Percentiles rank a stretch among this genome's conserved stretches.
Evolutionary conservation across 2,888 invertebrate genomes (phyloP).

Genomic region (Tryphoninae sp.): DNA sequence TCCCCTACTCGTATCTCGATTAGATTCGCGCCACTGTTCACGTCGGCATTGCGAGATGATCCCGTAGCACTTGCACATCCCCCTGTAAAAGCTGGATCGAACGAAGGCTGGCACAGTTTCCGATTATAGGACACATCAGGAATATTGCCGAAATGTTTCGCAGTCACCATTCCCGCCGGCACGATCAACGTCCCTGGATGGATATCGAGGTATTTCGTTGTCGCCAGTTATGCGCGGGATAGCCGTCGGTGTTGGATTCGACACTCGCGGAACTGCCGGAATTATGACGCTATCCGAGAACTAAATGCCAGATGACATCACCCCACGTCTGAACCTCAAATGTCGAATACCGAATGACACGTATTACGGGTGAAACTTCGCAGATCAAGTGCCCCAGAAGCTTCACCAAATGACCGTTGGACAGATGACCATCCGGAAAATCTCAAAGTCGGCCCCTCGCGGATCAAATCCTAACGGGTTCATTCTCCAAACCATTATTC

Average conservation of each 20-base stretch:
- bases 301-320: not conserved
- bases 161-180: not conserved
- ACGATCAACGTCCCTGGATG: not conserved
- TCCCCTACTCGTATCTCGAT: slow-evolving; percentile 50
- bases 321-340: not conserved
- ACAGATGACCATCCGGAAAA: not conserved
- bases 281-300: not conserved
- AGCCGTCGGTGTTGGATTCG: not conserved
- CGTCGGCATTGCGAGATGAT: slow-evolving; percentile 29
- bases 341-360: not conserved
- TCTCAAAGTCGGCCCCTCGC: not conserved
- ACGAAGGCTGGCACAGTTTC: too few relatives aligned
- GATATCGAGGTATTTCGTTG: not conserved
- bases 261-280: not conserved
- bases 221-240: not conserved
- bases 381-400: not conserved
- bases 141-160: not conserved
- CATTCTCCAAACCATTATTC: too few relatives aligned
- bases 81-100: not conserved
- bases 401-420: not conserved
- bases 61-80: not conserved
- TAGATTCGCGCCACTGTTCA: slow-evolving; percentile 42
- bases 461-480: not conserved
- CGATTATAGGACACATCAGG: too few relatives aligned
- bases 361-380: not conserved